A percentile compares a stretch with the other conserved stretches of the same genome.
These are phyloP conservation scores for Watsonalla binaria DNA, from an alignment of 2,888 invertebrate species.

Conservation along the genomic window DNA sequence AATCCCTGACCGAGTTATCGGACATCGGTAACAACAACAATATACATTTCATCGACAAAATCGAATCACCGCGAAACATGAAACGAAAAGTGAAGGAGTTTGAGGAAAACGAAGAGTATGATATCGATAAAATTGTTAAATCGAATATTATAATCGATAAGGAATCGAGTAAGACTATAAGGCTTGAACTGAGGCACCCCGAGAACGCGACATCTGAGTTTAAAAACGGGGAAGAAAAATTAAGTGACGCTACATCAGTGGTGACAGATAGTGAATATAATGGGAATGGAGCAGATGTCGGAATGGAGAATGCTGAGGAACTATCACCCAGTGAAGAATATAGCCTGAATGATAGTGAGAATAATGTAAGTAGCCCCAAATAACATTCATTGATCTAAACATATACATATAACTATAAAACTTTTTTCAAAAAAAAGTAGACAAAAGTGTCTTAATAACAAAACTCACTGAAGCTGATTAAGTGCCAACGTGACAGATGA, in stretches of 20 bases:
- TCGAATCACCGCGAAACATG: conserved; percentile 30
- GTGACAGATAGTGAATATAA: conserved; percentile 25
- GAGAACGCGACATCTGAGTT: conserved; percentile 24
- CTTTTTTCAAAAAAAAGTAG: too few relatives aligned
- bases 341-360: conserved; percentile 31
- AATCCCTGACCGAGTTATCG: conserved; percentile 9
- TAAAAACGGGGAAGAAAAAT: conserved; percentile 20
- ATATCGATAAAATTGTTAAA: conserved; percentile 47
- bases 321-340: conserved; percentile 30
- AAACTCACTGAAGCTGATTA: too few relatives aligned
- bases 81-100: conserved; percentile 45
- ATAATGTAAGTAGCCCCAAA: conserved; percentile 35
- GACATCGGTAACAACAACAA: conserved; percentile 45
- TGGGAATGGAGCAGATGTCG: conserved; percentile 33
- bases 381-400: too few relatives aligned
- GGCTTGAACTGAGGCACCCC: conserved; percentile 51
- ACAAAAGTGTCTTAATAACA: too few relatives aligned
- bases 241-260: conserved; percentile 19
- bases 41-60: conserved; percentile 29
- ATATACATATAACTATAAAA: too few relatives aligned
- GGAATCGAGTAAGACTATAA: conserved; percentile 49
- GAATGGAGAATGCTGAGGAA: conserved; percentile 35
- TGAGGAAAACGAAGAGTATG: conserved; percentile 32
- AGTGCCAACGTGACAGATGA: too few relatives aligned
- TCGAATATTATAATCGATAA: conserved; percentile 57